A percentile compares a stretch with the other conserved stretches of the same genome.
These are phyloP conservation scores for Sanderia malayensis DNA, from an alignment of 30 jellyfish, hydroid and myxozoan genomes.

Conservation along the genomic window DNA sequence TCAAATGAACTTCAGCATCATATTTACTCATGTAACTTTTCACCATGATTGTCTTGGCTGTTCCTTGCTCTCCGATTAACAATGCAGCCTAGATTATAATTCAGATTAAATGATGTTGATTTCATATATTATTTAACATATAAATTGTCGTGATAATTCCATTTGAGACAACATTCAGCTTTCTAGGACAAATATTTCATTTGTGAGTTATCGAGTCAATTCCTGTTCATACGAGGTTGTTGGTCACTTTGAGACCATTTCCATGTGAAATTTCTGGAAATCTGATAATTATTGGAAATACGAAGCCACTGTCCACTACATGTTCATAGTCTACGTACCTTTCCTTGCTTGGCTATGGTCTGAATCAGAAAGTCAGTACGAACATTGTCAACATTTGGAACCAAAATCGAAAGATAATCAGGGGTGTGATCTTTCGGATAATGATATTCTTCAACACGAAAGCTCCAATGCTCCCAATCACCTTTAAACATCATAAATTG, in stretches of 20 bases:
- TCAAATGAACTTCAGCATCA: constrained; percentile 70
- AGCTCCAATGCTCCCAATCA: constrained; percentile 74
- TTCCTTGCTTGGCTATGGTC: constrained; percentile 70
- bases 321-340: constrained; percentile 50
- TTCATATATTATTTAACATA: no score
- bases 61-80: constrained; percentile 89
- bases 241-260: no score
- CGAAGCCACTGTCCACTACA: no score
- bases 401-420: constrained; percentile 72
- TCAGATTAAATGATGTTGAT: no score
- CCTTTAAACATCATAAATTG: no score
- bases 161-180: no score
- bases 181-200: no score
- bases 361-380: constrained; percentile 71
- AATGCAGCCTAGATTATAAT: constrained; percentile 92
- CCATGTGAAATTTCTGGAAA: no score
- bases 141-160: no score
- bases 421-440: constrained; percentile 85
- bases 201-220: no score
- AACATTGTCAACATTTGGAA: constrained; percentile 88
- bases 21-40: constrained; percentile 68
- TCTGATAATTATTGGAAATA: no score
- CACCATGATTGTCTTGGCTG: constrained; percentile 82
- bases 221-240: no score
- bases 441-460: constrained; percentile 68